Conservation (phyloP, 2,888 invertebrate species). For the Trilocha varians region DNA sequence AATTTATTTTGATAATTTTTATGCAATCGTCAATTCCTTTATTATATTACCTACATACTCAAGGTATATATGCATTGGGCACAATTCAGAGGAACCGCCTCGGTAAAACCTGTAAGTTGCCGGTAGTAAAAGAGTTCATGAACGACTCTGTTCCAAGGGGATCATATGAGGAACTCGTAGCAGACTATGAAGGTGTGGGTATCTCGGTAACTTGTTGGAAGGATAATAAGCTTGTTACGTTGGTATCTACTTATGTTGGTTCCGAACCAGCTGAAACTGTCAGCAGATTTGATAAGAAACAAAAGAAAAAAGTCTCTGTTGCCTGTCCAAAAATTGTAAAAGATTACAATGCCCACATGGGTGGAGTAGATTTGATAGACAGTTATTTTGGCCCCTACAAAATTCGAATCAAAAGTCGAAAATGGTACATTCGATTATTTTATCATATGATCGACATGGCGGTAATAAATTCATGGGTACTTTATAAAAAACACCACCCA, state of each 20-base stretch:
- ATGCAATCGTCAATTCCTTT: slow-evolving; percentile 5
- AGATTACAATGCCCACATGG: slow-evolving; percentile 16
- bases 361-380: slow-evolving; percentile 15
- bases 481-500: slow-evolving; percentile 9
- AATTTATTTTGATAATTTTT: slow-evolving; percentile 7
- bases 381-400: slow-evolving; percentile 13
- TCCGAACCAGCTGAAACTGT: slow-evolving; percentile 12
- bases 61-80: slow-evolving; percentile 11
- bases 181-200: slow-evolving; percentile 12
- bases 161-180: slow-evolving; percentile 13
- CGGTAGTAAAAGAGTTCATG: neutral
- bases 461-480: slow-evolving; percentile 11
- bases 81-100: slow-evolving; percentile 17
- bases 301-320: slow-evolving; percentile 5
- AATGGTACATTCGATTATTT: slow-evolving; percentile 15
- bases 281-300: slow-evolving; percentile 5
- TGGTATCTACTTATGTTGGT: slow-evolving; percentile 4
- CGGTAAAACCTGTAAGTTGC: slow-evolving; percentile 16
- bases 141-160: slow-evolving; percentile 5
- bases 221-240: slow-evolving; percentile 12
- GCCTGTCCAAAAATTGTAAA: slow-evolving; percentile 15
- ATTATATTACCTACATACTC: slow-evolving; percentile 5
- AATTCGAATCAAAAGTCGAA: slow-evolving; percentile 12
- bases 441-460: slow-evolving; percentile 14
- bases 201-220: slow-evolving; percentile 13